These are phyloP conservation scores for Leucophora obtusa DNA, from an alignment of 2,888 invertebrate species.

Conservation along the genomic window DNA sequence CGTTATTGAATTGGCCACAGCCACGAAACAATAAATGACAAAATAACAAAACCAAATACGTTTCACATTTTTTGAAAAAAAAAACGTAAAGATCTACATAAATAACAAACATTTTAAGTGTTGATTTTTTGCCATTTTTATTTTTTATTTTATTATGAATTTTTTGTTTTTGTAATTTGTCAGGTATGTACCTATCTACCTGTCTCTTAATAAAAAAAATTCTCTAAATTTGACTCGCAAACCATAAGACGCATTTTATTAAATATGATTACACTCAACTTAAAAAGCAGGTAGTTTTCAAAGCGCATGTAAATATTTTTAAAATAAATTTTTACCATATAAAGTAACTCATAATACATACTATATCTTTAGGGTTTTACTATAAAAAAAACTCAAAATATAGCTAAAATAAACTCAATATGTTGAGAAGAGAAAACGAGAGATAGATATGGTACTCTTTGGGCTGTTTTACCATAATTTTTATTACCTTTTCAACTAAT, in stretches of 20 bases:
- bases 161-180: conserved; percentile 18
- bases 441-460: background rate
- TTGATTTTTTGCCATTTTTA: conserved; percentile 6
- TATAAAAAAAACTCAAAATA: conserved; percentile 9
- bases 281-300: conserved; percentile 39
- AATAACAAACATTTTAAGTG: conserved; percentile 4
- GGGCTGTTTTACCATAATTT: background rate
- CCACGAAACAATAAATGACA: conserved; percentile 14
- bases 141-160: background rate
- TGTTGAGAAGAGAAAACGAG: background rate
- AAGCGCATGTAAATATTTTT: conserved; percentile 45
- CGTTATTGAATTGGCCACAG: background rate
- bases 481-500: background rate
- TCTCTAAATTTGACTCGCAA: conserved; percentile 22
- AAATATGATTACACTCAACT: background rate
- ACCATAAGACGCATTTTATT: conserved; percentile 43
- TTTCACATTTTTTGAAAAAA: conserved; percentile 7
- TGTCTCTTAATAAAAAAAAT: conserved; percentile 9
- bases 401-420: background rate
- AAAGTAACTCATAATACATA: conserved; percentile 59
- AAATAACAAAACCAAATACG: conserved; percentile 24
- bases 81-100: conserved; percentile 6
- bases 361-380: conserved; percentile 30
- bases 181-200: conserved; percentile 46
- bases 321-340: conserved; percentile 33